Percentiles rank a stretch among this genome's conserved stretches.
Evolutionary conservation across 2,888 invertebrate species (phyloP).

Genomic region (Apamea epomidion): DNA sequence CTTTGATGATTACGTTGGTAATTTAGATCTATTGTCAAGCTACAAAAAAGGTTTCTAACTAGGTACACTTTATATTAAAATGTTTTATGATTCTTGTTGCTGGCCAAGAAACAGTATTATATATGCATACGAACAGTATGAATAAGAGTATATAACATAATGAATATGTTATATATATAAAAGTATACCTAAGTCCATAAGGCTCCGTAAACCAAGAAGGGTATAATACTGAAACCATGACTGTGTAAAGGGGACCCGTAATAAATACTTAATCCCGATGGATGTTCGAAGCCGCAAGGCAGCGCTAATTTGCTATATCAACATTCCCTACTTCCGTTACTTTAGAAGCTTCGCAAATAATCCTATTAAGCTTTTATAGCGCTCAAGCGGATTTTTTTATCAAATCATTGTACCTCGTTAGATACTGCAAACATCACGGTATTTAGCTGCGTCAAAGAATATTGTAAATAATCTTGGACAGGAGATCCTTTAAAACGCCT

Average conservation of each 20-base stretch:
- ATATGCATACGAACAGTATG: no score
- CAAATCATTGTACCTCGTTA: conserved; percentile 64
- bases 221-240: conserved; percentile 27
- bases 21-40: conserved; percentile 9
- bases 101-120: neutral
- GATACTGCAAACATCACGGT: conserved; percentile 46
- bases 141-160: no score
- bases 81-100: neutral
- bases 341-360: conserved; percentile 54
- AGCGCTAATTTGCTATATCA: conserved; percentile 56
- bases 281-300: conserved; percentile 48
- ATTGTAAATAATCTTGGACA: conserved; percentile 44
- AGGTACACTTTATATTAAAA: neutral
- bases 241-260: conserved; percentile 37
- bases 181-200: conserved; percentile 31
- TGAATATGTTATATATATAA: no score
- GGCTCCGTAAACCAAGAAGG: conserved; percentile 40
- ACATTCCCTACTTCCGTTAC: conserved; percentile 40
- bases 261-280: conserved; percentile 59
- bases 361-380: conserved; percentile 51
- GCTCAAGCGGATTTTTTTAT: conserved; percentile 51
- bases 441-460: conserved; percentile 44
- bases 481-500: conserved; percentile 29
- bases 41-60: neutral
- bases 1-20: conserved; percentile 17